Evolutionary conservation across 2,797 vertebrate genomes (phyloP), one percentile per base, ranked within the genome.

Genomic region (Notoglanidium macrostoma): DNA sequence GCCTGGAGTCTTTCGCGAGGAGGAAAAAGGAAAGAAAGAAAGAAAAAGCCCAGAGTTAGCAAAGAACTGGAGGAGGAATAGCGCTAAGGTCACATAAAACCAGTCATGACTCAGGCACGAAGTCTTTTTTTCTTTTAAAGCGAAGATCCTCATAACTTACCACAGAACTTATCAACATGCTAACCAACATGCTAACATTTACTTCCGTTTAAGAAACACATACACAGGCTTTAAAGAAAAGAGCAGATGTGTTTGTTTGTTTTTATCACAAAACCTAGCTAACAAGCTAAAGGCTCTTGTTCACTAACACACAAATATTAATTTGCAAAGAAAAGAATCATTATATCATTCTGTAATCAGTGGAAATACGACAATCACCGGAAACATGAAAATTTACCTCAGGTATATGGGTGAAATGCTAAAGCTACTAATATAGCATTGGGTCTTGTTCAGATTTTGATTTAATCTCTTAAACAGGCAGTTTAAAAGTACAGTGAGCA

Each of bases 1-100:
- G 92, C 92, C 93, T 92, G 78, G 92, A 95, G 94, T 95, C 87
- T 68, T 74, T 87, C 88, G 84, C 70, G 67, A 84, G 90, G 19
- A 78, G 29, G 59, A 26, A 67, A 54, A 26, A 51, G 57, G 29
- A 26, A 78, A 55, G 61, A 81, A 17, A 35, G 68, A 46, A 29
- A 61, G 14, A 77, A 35, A 68, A 79, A 78, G 51, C n/a, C n/a
- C 7, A 67, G 74, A 51, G 74, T 78, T 78, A 78, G 84, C 74
- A 67, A 78, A 44, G n/a, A 78, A 85, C 11, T 1, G 46, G 29
- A 68, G 46, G 23, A 85, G 57, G 73, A 65, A 65, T 23, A 85
- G 5, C 5, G 55, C 72, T 51, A 65, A 77, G 72, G 73, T 67
- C 72, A 77, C 44, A 21, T 65, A 61, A 61, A 59, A 6, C 32